These are phyloP conservation scores for Ephestia elutella DNA, from an alignment of 1,140 invertebrate genomes.

Conservation along the genomic window DNA sequence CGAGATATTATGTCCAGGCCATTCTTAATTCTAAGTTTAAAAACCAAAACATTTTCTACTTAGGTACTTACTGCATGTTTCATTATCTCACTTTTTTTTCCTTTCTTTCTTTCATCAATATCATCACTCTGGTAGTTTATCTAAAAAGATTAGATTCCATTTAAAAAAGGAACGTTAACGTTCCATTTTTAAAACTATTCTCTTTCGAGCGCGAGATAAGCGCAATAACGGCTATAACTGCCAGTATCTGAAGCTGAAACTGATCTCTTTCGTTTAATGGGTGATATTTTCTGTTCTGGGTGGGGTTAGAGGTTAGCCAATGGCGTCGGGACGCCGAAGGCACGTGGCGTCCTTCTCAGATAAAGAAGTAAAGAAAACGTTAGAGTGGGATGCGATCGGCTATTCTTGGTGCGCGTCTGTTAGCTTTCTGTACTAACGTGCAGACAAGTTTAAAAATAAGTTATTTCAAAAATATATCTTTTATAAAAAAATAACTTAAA, in stretches of 20 bases:
- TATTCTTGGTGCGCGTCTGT: conserved; percentile 49
- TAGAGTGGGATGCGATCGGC: conserved; percentile 48
- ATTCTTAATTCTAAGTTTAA: too few species aligned
- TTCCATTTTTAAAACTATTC: conserved; percentile 20
- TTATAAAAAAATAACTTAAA: too few species aligned
- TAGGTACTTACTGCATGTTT: too few species aligned
- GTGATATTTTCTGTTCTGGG: conserved; percentile 66
- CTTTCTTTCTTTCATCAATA: too few species aligned
- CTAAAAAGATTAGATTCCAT: not conserved
- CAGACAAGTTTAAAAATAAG: conserved; percentile 22
- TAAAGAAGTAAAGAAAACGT: conserved; percentile 36
- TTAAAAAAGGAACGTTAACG: not conserved
- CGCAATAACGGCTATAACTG: conserved; percentile 39
- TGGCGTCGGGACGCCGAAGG: conserved; percentile 30
- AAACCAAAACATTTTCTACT: too few species aligned
- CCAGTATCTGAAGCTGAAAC: conserved; percentile 52
- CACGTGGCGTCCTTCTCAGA: conserved; percentile 33
- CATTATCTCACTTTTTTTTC: too few species aligned
- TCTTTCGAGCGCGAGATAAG: conserved; percentile 35
- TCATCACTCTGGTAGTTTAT: too few species aligned
- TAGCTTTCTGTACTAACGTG: conserved; percentile 27
- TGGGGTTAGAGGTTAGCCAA: conserved; percentile 67
- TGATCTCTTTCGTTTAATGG: conserved; percentile 63
- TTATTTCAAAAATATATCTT: conserved; percentile 10
- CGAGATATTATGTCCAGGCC: too few species aligned